Conservation (phyloP, 92 coral and sea anemone genomes). For the Hydrozoanthus gracilis region DNA sequence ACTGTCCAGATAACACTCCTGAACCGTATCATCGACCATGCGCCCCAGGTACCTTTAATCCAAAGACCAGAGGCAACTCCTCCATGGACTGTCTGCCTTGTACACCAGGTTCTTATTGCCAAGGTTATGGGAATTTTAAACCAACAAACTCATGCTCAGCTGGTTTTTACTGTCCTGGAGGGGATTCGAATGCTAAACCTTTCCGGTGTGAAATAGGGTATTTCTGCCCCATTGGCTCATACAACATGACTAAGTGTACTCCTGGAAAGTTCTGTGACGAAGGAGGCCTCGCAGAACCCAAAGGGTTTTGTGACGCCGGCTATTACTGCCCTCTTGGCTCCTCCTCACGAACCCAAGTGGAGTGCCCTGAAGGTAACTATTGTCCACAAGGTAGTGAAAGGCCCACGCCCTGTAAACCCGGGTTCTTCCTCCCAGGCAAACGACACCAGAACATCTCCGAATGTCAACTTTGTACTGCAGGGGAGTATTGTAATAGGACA, state of each 20-base stretch:
- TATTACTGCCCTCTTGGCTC: conserved; percentile 94
- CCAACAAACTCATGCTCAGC: conserved; percentile 90
- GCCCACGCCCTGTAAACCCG: conserved; percentile 83
- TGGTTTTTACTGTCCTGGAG: conserved; percentile 98
- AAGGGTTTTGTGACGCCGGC: conserved; percentile 84
- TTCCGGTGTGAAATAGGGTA: conserved; percentile 73
- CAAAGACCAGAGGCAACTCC: conserved; percentile 79
- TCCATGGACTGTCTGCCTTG: conserved; percentile 84
- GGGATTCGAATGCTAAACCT: conserved; percentile 69
- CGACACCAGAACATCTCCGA: conserved; percentile 79
- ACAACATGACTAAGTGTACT: conserved; percentile 87
- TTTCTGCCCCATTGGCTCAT: conserved; percentile 80
- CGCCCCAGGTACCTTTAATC: conserved; percentile 87
- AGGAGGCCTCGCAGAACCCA: conserved; percentile 61
- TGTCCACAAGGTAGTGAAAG: conserved; percentile 80
- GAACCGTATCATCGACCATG: conserved; percentile 76
- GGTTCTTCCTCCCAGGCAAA: conserved; percentile 81
- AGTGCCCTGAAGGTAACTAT: conserved; percentile 84
- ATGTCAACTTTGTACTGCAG: conserved; percentile 82
- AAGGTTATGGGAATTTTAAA: conserved; percentile 77
- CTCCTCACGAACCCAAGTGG: conserved; percentile 62
- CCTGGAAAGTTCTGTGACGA: conserved; percentile 82
- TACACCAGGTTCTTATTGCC: conserved; percentile 83
- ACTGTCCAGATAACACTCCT: conserved; percentile 84
- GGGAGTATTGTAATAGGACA: conserved; percentile 86